Percentiles rank a stretch among this genome's conserved stretches.
Conservation (phyloP, 2,113 vertebrate genomes). For the Symphodus melops region DNA sequence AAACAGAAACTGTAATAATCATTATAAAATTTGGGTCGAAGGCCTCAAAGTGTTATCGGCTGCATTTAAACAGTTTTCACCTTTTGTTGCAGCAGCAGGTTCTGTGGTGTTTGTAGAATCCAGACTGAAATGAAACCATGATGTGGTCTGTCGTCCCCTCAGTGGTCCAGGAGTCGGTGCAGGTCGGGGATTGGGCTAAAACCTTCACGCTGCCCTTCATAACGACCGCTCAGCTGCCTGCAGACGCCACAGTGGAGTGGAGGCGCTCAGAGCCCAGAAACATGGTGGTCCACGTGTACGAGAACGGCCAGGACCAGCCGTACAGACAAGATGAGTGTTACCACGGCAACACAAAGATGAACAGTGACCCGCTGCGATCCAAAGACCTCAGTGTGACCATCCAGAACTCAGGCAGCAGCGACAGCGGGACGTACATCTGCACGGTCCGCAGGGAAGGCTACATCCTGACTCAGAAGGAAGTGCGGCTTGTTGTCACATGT, state of each 20-base stretch:
- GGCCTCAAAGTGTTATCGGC: too few species aligned
- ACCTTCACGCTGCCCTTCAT: not conserved
- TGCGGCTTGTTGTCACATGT: not conserved
- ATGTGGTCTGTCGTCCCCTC: not conserved
- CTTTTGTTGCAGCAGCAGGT: too few species aligned
- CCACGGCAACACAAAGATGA: not conserved
- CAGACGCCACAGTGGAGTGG: constrained; percentile 2
- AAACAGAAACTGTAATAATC: too few species aligned
- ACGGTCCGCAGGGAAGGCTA: not conserved
- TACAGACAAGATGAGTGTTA: not conserved
- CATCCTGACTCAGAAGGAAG: not conserved
- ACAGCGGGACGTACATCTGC: not conserved
- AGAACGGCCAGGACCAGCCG: not conserved
- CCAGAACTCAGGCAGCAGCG: too few species aligned
- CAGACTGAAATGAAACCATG: not conserved
- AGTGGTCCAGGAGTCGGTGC: not conserved
- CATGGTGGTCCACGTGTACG: not conserved
- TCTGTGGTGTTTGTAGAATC: not conserved
- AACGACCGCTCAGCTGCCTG: not conserved
- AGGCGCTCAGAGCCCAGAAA: not conserved
- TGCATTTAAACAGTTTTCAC: too few species aligned
- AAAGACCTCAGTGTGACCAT: not conserved
- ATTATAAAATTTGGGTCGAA: too few species aligned
- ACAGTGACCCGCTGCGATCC: not conserved
- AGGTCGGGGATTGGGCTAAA: not conserved